A percentile compares a stretch with the other conserved stretches of the same genome.
These are phyloP conservation scores for Tragelaphus imberbis DNA, from an alignment of 2,113 vertebrate species.

Conservation along the genomic window DNA sequence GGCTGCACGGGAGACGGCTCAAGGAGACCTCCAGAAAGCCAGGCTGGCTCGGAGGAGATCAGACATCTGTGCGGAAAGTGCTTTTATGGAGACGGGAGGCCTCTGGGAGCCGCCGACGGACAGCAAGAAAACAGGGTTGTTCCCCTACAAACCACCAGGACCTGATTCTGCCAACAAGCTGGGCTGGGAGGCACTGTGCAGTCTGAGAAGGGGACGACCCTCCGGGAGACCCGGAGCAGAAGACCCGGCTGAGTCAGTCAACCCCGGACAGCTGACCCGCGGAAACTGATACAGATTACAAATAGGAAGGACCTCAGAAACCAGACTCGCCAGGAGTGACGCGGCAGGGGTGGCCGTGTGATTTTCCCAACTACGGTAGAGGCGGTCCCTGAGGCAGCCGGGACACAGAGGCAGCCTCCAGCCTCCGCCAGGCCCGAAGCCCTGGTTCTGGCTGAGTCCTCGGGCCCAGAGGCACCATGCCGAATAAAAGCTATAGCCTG, in stretches of 20 bases:
- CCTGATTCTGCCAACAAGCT: neutral
- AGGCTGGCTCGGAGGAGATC: neutral
- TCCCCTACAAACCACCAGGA: neutral
- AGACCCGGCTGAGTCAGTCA: neutral
- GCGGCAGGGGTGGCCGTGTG: rapidly evolving
- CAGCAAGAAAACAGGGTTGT: neutral
- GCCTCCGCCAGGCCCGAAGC: neutral
- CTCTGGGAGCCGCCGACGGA: neutral
- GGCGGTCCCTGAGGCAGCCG: neutral
- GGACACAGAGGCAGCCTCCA: neutral
- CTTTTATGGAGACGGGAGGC: neutral
- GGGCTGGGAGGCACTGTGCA: neutral
- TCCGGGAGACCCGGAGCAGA: neutral
- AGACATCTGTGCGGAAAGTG: neutral
- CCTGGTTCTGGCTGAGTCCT: neutral
- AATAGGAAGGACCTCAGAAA: neutral
- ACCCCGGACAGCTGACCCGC: rapidly evolving
- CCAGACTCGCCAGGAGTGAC: neutral
- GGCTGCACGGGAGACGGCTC: neutral
- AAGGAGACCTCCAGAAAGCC: neutral
- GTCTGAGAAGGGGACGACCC: neutral
- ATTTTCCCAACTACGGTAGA: neutral
- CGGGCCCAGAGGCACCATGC: neutral
- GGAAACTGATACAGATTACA: neutral
- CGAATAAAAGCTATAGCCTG: neutral